phyloP scores from a whole-genome alignment of 2,113 vertebrate species.

The Noctilio leporinus region DNA sequence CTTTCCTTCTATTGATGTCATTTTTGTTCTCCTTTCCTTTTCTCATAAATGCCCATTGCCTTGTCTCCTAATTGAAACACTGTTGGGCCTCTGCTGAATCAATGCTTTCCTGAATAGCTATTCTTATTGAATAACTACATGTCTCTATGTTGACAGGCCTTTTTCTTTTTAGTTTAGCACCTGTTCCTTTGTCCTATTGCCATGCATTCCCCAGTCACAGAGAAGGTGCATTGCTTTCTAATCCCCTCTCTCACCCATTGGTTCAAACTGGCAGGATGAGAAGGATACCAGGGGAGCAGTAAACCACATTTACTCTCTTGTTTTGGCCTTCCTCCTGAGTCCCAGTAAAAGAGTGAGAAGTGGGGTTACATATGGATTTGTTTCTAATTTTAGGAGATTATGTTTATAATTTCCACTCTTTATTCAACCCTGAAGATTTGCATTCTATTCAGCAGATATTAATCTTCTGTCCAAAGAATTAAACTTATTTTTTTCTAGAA shows the following conservation, averaged over 20 bases:
- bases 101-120: neutral
- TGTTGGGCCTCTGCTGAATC: too few relatives aligned
- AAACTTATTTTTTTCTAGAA: neutral
- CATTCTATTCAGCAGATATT: neutral
- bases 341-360: neutral
- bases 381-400: neutral
- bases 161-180: neutral
- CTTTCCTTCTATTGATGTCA: neutral
- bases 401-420: neutral
- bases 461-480: neutral
- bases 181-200: neutral
- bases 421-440: neutral
- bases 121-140: neutral
- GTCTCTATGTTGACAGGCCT: neutral
- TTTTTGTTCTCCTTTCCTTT: neutral
- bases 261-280: neutral
- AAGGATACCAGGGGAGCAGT: neutral
- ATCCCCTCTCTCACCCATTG: neutral
- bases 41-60: too few relatives aligned
- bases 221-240: neutral
- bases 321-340: neutral
- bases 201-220: neutral
- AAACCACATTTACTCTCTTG: neutral
- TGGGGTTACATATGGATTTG: neutral
- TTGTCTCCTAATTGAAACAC: too few relatives aligned